phyloP scores from a whole-genome alignment of 92 coral and sea anemone species.

The Phenganax subtilis region DNA sequence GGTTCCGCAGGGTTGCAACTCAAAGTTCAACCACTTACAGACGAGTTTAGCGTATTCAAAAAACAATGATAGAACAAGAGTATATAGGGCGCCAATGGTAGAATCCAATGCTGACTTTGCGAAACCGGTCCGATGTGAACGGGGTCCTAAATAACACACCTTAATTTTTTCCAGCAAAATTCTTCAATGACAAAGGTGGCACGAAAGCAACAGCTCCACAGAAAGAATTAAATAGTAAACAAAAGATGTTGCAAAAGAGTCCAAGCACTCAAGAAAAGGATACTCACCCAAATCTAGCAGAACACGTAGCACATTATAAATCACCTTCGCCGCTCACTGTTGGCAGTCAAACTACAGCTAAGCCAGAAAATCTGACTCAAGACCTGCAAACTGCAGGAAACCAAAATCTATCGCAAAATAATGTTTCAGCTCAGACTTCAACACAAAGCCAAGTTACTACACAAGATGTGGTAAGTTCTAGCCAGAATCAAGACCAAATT shows the following conservation, averaged over 20 bases:
- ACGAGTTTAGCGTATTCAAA: no score
- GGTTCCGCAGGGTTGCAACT: no score
- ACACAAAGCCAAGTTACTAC: not conserved
- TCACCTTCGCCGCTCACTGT: not conserved
- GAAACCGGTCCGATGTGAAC: no score
- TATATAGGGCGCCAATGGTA: no score
- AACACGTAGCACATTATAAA: not conserved
- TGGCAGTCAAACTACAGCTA: slow-evolving; percentile 4
- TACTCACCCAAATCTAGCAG: not conserved
- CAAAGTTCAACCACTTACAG: no score
- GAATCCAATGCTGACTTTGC: no score
- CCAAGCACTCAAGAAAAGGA: not conserved
- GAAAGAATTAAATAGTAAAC: not conserved
- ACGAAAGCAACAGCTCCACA: not conserved
- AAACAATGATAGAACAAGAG: no score
- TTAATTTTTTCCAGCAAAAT: not conserved
- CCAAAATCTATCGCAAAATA: slow-evolving; percentile 14
- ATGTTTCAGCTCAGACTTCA: not conserved
- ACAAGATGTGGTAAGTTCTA: not conserved
- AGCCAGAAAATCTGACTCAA: slow-evolving; percentile 4
- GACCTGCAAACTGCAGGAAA: not conserved
- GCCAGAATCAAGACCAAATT: slow-evolving; percentile 14
- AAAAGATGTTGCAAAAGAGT: not conserved
- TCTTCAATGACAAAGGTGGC: not conserved
- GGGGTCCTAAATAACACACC: no score